Percentiles rank a stretch among this genome's conserved stretches.
Evolutionary conservation across 92 coral and sea anemone genomes (phyloP).

Genomic region (Hydrozoanthus gracilis): DNA sequence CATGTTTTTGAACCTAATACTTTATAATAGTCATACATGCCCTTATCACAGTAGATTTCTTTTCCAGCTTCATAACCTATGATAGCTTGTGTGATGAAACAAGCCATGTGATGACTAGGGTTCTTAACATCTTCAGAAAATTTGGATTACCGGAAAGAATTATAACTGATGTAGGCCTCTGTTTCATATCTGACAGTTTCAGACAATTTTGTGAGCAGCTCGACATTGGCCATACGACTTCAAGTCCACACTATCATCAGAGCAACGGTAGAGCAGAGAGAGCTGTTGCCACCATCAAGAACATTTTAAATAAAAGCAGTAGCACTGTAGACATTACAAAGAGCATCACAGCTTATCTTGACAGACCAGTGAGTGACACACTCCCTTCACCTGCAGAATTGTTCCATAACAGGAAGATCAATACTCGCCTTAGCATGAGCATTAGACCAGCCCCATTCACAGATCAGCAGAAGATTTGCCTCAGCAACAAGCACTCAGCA

Average conservation of each 20-base stretch:
- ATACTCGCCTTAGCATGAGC: constrained; percentile 70
- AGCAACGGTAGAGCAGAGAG: too few relatives aligned
- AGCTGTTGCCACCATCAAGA: too few relatives aligned
- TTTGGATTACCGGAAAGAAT: constrained; percentile 65
- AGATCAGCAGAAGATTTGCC: constrained; percentile 46
- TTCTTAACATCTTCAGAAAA: constrained; percentile 61
- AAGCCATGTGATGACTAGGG: constrained; percentile 45
- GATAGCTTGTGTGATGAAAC: constrained; percentile 40
- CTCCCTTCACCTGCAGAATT: too few relatives aligned
- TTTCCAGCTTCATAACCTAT: constrained; percentile 61
- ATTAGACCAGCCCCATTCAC: constrained; percentile 72
- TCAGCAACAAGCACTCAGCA: constrained; percentile 58
- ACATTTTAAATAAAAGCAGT: constrained; percentile 59
- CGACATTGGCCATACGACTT: too few relatives aligned
- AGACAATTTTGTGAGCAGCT: too few relatives aligned
- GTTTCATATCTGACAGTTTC: not conserved
- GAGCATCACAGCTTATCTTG: constrained; percentile 56
- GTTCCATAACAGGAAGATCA: constrained; percentile 50
- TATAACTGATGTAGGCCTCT: constrained; percentile 66
- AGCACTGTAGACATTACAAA: constrained; percentile 65
- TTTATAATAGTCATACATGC: too few relatives aligned
- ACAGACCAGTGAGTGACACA: constrained; percentile 52
- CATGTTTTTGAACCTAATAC: too few relatives aligned
- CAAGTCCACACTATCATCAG: too few relatives aligned
- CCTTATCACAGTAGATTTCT: not conserved